Base-by-base conservation (phyloP, 2,888 invertebrate species). In the Papilio demoleus region DNA sequence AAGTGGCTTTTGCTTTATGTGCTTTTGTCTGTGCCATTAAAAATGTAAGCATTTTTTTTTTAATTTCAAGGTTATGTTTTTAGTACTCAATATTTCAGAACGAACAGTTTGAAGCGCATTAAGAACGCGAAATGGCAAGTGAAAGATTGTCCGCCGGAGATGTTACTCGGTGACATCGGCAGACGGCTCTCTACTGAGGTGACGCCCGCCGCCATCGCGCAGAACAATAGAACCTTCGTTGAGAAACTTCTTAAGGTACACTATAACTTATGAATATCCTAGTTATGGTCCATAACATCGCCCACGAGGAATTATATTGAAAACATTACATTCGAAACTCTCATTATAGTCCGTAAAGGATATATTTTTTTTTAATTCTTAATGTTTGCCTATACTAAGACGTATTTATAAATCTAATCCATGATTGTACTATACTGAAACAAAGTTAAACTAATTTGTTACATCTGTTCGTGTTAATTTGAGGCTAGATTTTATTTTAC, bases 201-300 rank as follows among this genome's bases (percentile, higher is more conserved):
- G 77, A 97, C 97, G 73, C 97, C 98, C 0, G 97, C 98, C 0
- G 94, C 97, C 45, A 97, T 99, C 79, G 98, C 98, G 14, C 98
- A 99, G 86, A 98, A 98, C 40, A 99, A 99, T 89, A 98, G 98
- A 96, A 97, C 97, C 27, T 99, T 99, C 92, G 99, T 99, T 60
- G 99, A 99, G 83, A 98, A 98, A 84, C 94, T 99, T 76, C 93
- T 99, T 61, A 98, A 98, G 94, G 99, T 97, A 91, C n/a, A 24
- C 62, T 14, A 31, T 6, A 6, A 9, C 42, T 45, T 45, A 24
- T 27, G n/a, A 22, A 19, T 19, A 58, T 62, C 8, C 1, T 19
- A 47, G 12, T 11, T 2, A 6, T 31, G 0, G 34, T 11, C 0
- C 34, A 1, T 3, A 4, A 40, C 38, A 14, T 14, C 14, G 62